phyloP scores from a whole-genome alignment of 2,113 vertebrate genomes.

The cat (Felis catus) region F.catus_Fca126_mat1.0 CM031415.1:192247501-192248000 shows the following conservation, averaged over 20 bases:
- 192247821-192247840: background rate
- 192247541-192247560: too few species aligned
- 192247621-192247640: background rate
- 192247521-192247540: too few species aligned
- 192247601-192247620: background rate
- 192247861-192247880: background rate
- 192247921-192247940: background rate
- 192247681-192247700: too few species aligned
- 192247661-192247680: accelerated
- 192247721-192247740: background rate
- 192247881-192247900: too few species aligned
- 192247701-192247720: accelerated
- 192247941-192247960: background rate
- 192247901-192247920: background rate
- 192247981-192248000: background rate
- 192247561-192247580: too few species aligned
- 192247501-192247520: too few species aligned
- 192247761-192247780: background rate
- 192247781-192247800: background rate
- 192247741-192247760: background rate
- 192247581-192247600: background rate
- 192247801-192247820: background rate
- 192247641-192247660: background rate
- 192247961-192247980: background rate
- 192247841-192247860: background rate